Evolutionary conservation across 2,888 invertebrate genomes (phyloP).

Genomic region (Philopedon plagiatum): DNA sequence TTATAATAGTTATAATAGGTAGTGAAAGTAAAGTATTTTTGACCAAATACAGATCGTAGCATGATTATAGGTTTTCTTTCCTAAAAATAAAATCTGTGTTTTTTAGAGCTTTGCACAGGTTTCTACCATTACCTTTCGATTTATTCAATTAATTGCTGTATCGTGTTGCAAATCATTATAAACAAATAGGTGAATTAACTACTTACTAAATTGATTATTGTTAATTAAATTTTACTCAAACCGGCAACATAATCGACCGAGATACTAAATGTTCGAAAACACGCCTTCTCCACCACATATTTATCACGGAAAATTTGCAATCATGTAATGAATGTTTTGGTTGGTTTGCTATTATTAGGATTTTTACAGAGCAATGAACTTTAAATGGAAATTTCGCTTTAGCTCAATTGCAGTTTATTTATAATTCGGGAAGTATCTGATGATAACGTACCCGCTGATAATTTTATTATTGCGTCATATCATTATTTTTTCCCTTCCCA

Average conservation of each 20-base stretch:
- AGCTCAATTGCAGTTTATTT: conserved; percentile 36
- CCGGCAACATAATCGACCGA: conserved; percentile 34
- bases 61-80: no score
- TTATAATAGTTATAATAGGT: no score
- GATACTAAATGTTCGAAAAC: conserved; percentile 40
- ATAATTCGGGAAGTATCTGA: conserved; percentile 16
- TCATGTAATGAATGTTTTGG: conserved; percentile 49
- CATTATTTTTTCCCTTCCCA: conserved; percentile 1
- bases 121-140: no score
- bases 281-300: conserved; percentile 45
- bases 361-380: conserved; percentile 45
- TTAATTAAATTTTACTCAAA: conserved; percentile 13
- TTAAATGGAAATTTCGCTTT: conserved; percentile 30
- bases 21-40: no score
- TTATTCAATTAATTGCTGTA: no score
- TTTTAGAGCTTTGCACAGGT: no score
- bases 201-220: neutral
- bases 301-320: conserved; percentile 50
- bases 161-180: no score
- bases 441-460: conserved; percentile 5
- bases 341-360: conserved; percentile 45
- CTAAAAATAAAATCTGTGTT: no score
- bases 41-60: no score
- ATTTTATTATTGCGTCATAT: conserved; percentile 5
- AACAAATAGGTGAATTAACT: neutral